Percentiles rank a stretch among this genome's conserved stretches.
These are phyloP conservation scores for Poeciliopsis paucimaculata DNA, from an alignment of 2,797 vertebrate genomes.

Conservation along the genomic window DNA sequence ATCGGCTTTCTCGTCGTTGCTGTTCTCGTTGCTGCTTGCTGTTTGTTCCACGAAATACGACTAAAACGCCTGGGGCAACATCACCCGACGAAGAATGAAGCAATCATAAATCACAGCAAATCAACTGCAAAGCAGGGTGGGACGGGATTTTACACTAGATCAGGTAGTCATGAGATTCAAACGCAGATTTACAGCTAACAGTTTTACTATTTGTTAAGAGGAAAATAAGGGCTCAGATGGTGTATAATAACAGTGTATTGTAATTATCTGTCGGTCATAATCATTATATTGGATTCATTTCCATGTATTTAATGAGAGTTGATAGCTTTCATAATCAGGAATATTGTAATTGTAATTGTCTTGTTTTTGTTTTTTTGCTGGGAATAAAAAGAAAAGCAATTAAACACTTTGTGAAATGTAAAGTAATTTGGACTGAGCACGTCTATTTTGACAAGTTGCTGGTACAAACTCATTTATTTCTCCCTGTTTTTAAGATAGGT, in stretches of 20 bases:
- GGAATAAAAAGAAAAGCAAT: constrained; percentile 11
- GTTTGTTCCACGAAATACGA: constrained; percentile 31
- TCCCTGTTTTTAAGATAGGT: not conserved
- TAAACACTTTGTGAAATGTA: constrained; percentile 12
- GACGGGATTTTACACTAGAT: not conserved
- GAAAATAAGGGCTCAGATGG: constrained; percentile 17
- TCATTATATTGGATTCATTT: constrained; percentile 15
- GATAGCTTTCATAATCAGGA: constrained; percentile 18
- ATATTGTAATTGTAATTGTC: constrained; percentile 2
- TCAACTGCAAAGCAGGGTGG: not conserved
- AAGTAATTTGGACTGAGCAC: not conserved
- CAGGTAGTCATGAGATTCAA: not conserved
- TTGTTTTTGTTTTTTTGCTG: not conserved
- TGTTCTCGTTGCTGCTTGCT: constrained; percentile 45
- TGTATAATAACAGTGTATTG: constrained; percentile 41
- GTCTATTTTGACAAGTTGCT: not conserved
- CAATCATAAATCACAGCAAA: not conserved
- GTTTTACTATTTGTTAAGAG: constrained; percentile 26
- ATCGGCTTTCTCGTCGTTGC: constrained; percentile 50
- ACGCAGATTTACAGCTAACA: constrained; percentile 25
- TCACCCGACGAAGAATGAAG: not conserved
- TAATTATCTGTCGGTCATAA: constrained; percentile 24
- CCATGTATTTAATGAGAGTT: constrained; percentile 41
- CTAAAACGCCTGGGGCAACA: constrained; percentile 22
- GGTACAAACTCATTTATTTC: constrained; percentile 4